Evolutionary conservation across 2,888 invertebrate species (phyloP).

Genomic region (Hermodice carunculata): DNA sequence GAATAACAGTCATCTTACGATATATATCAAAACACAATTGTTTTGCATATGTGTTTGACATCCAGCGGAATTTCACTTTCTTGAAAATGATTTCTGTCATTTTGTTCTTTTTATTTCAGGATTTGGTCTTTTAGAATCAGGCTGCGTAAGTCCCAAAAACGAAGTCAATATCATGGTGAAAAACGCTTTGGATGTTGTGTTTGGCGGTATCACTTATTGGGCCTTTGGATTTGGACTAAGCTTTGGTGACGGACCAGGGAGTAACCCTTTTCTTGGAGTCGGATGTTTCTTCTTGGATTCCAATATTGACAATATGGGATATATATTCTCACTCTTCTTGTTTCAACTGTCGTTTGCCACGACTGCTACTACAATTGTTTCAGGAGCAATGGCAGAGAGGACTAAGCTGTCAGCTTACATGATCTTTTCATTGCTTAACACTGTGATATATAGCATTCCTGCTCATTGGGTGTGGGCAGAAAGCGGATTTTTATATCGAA

Average conservation of each 20-base stretch:
- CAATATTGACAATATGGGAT: conserved; percentile 11
- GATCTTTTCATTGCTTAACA: conserved; percentile 61
- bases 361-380: conserved; percentile 74
- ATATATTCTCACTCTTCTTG: conserved; percentile 26
- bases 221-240: conserved; percentile 93
- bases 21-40: too few species aligned
- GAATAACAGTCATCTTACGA: too few species aligned
- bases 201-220: conserved; percentile 95
- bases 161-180: conserved; percentile 99
- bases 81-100: too few species aligned
- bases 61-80: too few species aligned
- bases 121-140: conserved; percentile 93
- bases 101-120: too few species aligned
- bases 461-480: conserved; percentile 50
- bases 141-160: conserved; percentile 83
- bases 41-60: too few species aligned
- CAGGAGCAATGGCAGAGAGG: conserved; percentile 66
- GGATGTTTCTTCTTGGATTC: conserved; percentile 68
- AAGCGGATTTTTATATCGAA: conserved; percentile 43
- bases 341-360: conserved; percentile 81
- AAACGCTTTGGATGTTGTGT: conserved; percentile 91
- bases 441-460: conserved; percentile 70
- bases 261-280: conserved; percentile 54
- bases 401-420: conserved; percentile 61
- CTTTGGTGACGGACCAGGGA: conserved; percentile 74